Conservation (phyloP, 2,797 vertebrate genomes). For the Gallinago nigripennis region DNA sequence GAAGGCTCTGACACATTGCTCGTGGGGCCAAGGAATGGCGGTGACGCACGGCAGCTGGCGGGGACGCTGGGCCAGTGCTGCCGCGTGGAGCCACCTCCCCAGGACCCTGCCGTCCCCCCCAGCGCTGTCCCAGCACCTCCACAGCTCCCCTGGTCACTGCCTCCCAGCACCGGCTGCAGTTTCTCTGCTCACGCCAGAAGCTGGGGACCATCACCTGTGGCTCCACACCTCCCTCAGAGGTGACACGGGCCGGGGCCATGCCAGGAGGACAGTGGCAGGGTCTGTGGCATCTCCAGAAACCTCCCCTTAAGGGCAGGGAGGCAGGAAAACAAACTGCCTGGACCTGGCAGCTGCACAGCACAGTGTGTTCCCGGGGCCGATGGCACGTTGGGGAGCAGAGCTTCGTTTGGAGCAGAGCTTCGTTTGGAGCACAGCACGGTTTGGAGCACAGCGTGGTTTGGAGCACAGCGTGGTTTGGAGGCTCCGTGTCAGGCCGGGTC, state of each 20-base stretch:
- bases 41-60: slow-evolving; percentile 4
- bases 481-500: neutral
- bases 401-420: neutral
- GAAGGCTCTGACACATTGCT: neutral
- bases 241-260: fast-evolving
- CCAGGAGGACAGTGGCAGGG: neutral
- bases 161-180: neutral
- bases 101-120: neutral
- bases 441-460: neutral
- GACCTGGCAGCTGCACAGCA: neutral
- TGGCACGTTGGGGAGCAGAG: neutral
- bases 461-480: neutral
- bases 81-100: neutral
- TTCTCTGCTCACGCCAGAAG: neutral
- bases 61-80: neutral
- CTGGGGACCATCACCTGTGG: neutral
- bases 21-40: neutral
- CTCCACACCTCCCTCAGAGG: neutral
- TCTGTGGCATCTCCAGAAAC: neutral
- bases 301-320: neutral
- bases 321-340: neutral
- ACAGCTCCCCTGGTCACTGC: neutral
- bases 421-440: neutral
- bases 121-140: neutral
- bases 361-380: neutral